Conservation (phyloP, 2,888 invertebrate species). For the Drosophila planitibia region DNA sequence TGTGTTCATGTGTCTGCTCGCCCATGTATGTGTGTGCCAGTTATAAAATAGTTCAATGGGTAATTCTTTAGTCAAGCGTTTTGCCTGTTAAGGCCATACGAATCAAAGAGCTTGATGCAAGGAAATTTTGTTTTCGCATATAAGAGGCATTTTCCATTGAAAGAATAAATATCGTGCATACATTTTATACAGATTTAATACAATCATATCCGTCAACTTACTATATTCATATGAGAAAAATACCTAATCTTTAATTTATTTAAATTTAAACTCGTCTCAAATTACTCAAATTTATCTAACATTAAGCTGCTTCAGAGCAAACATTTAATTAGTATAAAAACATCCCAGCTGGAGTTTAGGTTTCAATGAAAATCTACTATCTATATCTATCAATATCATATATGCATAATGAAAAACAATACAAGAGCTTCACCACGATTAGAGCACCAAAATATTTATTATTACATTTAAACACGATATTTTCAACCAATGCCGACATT, state of each 20-base stretch:
- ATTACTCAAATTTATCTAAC: background rate
- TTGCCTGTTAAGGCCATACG: slow-evolving; percentile 1
- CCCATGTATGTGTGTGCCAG: background rate
- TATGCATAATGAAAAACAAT: too few species aligned
- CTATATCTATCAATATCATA: background rate
- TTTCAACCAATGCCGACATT: background rate
- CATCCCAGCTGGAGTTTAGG: background rate
- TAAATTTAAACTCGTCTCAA: background rate
- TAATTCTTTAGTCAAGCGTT: slow-evolving; percentile 11
- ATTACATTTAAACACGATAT: background rate
- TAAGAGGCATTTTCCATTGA: background rate
- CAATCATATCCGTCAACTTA: background rate
- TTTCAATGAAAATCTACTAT: background rate
- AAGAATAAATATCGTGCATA: background rate
- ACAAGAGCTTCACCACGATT: background rate
- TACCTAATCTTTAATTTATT: background rate
- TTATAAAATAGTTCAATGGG: slow-evolving; percentile 38
- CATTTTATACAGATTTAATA: background rate
- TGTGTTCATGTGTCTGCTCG: slow-evolving; percentile 15
- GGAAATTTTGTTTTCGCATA: background rate
- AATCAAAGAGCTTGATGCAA: background rate
- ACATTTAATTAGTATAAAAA: background rate
- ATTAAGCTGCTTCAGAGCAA: background rate
- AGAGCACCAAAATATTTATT: background rate
- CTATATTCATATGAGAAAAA: background rate